phyloP scores from a whole-genome alignment of 1,140 invertebrate genomes.

The Bombus consobrinus region DNA sequence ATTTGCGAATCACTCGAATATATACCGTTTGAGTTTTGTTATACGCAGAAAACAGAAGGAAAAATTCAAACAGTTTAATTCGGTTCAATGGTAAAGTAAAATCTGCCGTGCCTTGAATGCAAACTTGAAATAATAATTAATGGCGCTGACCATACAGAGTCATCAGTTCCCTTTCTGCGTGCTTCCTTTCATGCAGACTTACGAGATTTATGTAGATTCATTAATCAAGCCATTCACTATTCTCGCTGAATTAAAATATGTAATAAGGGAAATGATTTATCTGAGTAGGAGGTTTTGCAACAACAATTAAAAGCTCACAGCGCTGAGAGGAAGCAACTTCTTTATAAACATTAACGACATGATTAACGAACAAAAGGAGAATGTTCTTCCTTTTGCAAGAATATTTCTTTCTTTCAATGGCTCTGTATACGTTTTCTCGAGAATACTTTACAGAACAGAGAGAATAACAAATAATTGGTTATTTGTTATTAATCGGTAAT shows the following conservation, averaged over 20 bases:
- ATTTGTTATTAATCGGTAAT: too few relatives aligned
- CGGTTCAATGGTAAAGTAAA: background rate
- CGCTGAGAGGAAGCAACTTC: too few relatives aligned
- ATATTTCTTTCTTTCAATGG: too few relatives aligned
- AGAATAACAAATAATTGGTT: too few relatives aligned
- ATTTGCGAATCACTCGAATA: too few relatives aligned
- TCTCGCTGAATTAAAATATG: background rate
- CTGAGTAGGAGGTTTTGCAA: background rate
- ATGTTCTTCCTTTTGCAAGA: too few relatives aligned
- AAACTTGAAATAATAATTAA: constrained; percentile 4
- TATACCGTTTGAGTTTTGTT: too few relatives aligned
- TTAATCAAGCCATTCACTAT: background rate
- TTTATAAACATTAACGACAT: background rate
- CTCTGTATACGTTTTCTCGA: too few relatives aligned
- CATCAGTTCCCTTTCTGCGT: background rate
- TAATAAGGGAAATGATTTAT: background rate
- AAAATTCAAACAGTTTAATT: too few relatives aligned
- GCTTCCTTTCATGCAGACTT: background rate
- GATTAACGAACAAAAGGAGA: background rate
- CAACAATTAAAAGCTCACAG: background rate
- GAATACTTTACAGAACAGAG: too few relatives aligned
- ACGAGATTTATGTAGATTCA: background rate
- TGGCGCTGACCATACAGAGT: background rate
- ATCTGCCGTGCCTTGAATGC: background rate
- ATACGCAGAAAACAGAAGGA: too few relatives aligned